Evolutionary conservation across 2,797 vertebrate species (phyloP), one percentile per base, ranked within the genome.

Genomic region (Gephyroberyx darwinii): DNA sequence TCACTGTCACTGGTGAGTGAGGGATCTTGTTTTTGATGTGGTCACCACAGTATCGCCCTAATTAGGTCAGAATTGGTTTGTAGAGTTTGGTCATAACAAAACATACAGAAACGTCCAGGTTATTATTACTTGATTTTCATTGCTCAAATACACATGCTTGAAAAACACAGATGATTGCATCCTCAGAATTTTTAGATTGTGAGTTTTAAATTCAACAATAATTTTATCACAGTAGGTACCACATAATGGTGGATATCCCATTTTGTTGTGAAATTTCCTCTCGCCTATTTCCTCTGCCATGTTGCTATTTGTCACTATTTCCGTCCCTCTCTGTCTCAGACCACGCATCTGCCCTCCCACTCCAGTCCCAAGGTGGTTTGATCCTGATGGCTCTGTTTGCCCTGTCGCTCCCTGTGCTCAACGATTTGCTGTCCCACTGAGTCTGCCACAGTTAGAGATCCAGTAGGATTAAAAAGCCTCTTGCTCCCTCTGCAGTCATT

Each of bases 1-100:
- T 91, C 8, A 26, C 13, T 4, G 0, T 90, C 19, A 17, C 37
- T 20, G 78, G 93, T 94, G 55, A 93, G 91, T 84, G 51, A 69
- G 10, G 26, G 26, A 4, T 13, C 7, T 43, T 4, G 10, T 8
- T 54, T 57, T n/a, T 51, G 1, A 19, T 0, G 13, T 45, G 7
- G 51, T 30, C 9, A 35, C 16, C 17, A 7, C 2, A 30, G 13
- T 14, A n/a, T 57, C 5, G 22, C 16, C 19, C 30, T 33, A 5
- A 50, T 5, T 50, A 0, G 0, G 33, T 47, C 14, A 53, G 20
- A 14, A 30, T 12, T 26, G 51, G 22, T 30, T 22, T 53, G 22
- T n/a, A 5, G 5, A 50, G 51, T 30, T 53, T 22, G 22, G 50
- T 20, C 17, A 52, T 48, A 35, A 35, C 39, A 10, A 41, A 41